Base-by-base conservation (phyloP, 1,140 invertebrate genomes). In the Luehdorfia chinensis region DNA sequence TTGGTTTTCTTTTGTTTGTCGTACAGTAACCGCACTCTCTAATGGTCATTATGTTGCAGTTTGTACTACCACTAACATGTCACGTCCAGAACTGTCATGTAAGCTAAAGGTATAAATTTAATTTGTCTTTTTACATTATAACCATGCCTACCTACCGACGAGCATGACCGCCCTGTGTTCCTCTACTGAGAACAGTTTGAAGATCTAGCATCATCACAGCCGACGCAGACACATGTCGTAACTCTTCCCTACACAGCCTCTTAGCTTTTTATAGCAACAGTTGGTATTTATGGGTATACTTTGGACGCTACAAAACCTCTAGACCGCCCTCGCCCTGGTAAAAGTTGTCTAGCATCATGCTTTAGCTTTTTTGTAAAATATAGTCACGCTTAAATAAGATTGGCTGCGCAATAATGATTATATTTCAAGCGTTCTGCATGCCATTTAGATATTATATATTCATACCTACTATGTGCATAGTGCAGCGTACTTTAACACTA, bases 341-440 rank as follows among this genome's bases (percentile, higher is more conserved):
- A 77, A 76, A 83, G 60, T 83, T 84, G 78, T 84, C 75, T 84
- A 86, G 83, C 80, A 84, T 86, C 80, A 84, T 84, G 83, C 83
- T 87, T 87, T 56, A 84, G 80, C 80, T 87, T 87, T 80, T 85
- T 84, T 87, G 75, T 84, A 85, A 81, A 84, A 76, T 84, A 87
- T 84, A 85, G 78, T 85, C 81, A 85, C 81, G 84, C 81, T 87
- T 86, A 76, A 77, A 84, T 84, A 75, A 86, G 81, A 85, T 84
- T 85, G 81, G 81, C 83, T 86, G 83, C 84, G 80, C 79, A 84
- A 86, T 85, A 84, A 85, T 84, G 80, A 85, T 86, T 84, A 83
- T 85, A 84, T 84, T 88, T 89, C 88, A 89, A 89, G 88, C 88
- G 88, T 89, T 89, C 88, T 89, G 88, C 88, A 89, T 89, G 88